These are phyloP conservation scores for Erebia ligea DNA, from an alignment of 2,888 invertebrate genomes.

Conservation along the genomic window DNA sequence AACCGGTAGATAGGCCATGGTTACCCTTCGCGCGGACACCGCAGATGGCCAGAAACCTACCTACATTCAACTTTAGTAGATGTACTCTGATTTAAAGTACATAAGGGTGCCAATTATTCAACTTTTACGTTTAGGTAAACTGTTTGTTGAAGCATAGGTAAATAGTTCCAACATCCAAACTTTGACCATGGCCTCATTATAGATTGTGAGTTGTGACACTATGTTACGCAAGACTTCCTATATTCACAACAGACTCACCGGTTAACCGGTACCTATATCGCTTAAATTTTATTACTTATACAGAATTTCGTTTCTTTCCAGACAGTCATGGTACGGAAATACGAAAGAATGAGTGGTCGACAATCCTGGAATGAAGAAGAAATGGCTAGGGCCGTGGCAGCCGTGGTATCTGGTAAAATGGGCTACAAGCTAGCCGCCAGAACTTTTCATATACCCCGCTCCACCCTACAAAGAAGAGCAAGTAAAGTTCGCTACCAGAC, in stretches of 20 bases:
- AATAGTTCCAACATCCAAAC: slow-evolving; percentile 26
- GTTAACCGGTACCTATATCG: background rate
- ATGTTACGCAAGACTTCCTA: slow-evolving; percentile 34
- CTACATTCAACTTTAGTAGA: background rate
- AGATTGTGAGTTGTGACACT: slow-evolving; percentile 32
- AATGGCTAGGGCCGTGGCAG: slow-evolving; percentile 78
- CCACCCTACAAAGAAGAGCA: slow-evolving; percentile 75
- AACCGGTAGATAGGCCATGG: slow-evolving; percentile 78
- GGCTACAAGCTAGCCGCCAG: slow-evolving; percentile 78
- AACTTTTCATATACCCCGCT: slow-evolving; percentile 77
- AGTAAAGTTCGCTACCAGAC: slow-evolving; percentile 76
- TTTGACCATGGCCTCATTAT: slow-evolving; percentile 34
- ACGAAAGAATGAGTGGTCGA: slow-evolving; percentile 80
- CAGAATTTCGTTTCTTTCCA: slow-evolving; percentile 52
- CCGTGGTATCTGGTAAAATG: slow-evolving; percentile 79
- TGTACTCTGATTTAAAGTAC: background rate
- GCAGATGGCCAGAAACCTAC: slow-evolving; percentile 25
- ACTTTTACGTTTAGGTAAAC: background rate
- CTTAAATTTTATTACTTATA: background rate
- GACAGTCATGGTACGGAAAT: slow-evolving; percentile 78
- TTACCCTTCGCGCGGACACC: slow-evolving; percentile 74
- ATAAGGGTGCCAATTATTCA: background rate
- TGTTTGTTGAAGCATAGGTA: background rate
- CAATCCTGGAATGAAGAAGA: slow-evolving; percentile 80
- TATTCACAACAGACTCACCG: slow-evolving; percentile 21